A percentile compares a stretch with the other conserved stretches of the same genome.
These are phyloP conservation scores for Menura novaehollandiae DNA, from an alignment of 2,113 vertebrate genomes.

Conservation along the genomic window DNA sequence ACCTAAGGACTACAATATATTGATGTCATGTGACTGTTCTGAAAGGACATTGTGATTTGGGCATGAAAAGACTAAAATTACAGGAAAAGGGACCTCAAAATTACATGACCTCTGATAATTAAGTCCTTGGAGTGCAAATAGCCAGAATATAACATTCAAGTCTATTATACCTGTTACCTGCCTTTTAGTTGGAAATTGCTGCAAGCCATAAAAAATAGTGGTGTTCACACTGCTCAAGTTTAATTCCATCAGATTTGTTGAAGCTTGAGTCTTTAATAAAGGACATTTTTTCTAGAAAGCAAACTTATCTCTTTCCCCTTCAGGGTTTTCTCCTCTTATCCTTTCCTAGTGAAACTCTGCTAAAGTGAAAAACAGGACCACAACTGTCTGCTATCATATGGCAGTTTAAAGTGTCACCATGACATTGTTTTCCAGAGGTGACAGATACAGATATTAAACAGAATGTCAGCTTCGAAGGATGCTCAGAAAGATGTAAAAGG, in stretches of 20 bases:
- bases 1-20: neutral
- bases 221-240: neutral
- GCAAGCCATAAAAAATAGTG: neutral
- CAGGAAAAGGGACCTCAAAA: neutral
- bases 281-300: slow-evolving; percentile 1
- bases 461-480: neutral
- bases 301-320: slow-evolving; percentile 24
- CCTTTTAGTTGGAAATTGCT: neutral
- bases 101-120: neutral
- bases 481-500: neutral
- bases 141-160: neutral
- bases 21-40: neutral
- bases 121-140: slow-evolving; percentile 7
- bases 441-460: neutral
- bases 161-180: neutral
- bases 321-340: slow-evolving; percentile 10
- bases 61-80: neutral
- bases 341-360: neutral
- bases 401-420: neutral
- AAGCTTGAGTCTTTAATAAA: slow-evolving; percentile 18
- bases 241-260: slow-evolving; percentile 13
- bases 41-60: neutral
- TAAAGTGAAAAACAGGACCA: neutral
- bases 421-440: slow-evolving; percentile 1
- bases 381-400: neutral